These are phyloP conservation scores for Fulica atra DNA, from an alignment of 2,113 vertebrate species.

Conservation along the genomic window DNA sequence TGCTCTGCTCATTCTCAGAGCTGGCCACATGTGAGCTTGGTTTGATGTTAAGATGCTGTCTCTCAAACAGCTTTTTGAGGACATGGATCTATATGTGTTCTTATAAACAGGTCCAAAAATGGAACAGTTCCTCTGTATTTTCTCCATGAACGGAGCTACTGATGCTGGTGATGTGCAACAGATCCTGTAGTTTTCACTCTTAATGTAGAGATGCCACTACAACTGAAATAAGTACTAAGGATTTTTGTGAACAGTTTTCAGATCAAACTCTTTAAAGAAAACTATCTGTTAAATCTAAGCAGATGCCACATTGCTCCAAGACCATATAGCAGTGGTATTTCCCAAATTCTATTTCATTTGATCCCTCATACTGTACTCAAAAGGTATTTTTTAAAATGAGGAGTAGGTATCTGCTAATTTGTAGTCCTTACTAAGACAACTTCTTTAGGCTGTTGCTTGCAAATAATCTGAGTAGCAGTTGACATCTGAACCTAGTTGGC, in stretches of 20 bases:
- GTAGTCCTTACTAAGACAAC: constrained; percentile 21
- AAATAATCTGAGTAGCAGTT: not conserved
- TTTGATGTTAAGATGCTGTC: not conserved
- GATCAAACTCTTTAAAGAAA: constrained; percentile 44
- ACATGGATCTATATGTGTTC: accelerated
- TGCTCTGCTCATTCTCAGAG: not conserved
- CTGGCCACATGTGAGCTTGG: not conserved
- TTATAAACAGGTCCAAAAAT: not conserved
- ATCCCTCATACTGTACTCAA: constrained; percentile 1
- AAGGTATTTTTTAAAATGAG: constrained; percentile 22
- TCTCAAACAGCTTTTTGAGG: not conserved
- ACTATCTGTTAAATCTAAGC: not conserved
- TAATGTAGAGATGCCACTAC: not conserved
- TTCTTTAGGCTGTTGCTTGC: constrained; percentile 22
- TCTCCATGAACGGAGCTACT: not conserved
- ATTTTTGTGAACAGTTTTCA: not conserved
- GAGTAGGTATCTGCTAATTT: constrained; percentile 30
- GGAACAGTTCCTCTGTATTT: not conserved
- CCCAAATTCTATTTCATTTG: constrained; percentile 21
- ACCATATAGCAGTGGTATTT: not conserved
- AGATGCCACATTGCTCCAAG: not conserved
- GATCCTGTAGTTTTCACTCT: not conserved
- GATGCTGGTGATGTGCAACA: not conserved
- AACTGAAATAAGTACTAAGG: not conserved
- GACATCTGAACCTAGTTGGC: constrained; percentile 51